A percentile compares a stretch with the other conserved stretches of the same genome.
phyloP scores from a whole-genome alignment of 92 coral and sea anemone genomes.

The Porites evermanni region DNA sequence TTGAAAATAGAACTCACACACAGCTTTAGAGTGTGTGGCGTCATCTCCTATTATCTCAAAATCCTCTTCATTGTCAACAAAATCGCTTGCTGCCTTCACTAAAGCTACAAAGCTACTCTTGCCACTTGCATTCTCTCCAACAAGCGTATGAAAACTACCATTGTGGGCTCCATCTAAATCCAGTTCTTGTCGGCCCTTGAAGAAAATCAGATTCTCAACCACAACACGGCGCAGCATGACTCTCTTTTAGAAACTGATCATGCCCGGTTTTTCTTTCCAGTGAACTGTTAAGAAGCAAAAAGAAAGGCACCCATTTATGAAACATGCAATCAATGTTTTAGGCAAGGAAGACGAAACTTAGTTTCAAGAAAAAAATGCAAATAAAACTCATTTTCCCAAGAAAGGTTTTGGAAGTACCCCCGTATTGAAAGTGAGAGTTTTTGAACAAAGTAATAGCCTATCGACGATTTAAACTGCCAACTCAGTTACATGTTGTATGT shows the following conservation, averaged over 20 bases:
- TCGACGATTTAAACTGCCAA: too few species aligned
- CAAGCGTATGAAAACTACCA: conserved; percentile 79
- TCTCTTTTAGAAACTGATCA: background rate
- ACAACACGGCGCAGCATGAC: conserved; percentile 86
- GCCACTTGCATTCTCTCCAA: conserved; percentile 94
- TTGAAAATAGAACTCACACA: conserved; percentile 83
- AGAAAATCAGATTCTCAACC: conserved; percentile 86
- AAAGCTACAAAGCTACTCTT: conserved; percentile 92
- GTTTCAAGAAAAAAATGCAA: too few species aligned
- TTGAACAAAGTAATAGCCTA: too few species aligned
- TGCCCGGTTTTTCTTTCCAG: background rate
- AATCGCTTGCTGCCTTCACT: conserved; percentile 87
- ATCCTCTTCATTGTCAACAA: conserved; percentile 77
- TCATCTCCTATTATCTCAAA: conserved; percentile 71
- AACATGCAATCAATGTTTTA: too few species aligned
- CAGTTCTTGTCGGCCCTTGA: conserved; percentile 82
- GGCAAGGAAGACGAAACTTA: too few species aligned
- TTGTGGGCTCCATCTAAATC: conserved; percentile 65
- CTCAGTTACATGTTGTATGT: too few species aligned
- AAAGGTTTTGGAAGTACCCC: too few species aligned
- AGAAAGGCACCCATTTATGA: background rate
- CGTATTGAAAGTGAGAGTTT: too few species aligned
- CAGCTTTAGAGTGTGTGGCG: conserved; percentile 62
- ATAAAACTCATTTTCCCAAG: too few species aligned
- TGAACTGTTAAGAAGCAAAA: background rate